Evolutionary conservation across 2,888 invertebrate genomes (phyloP), one percentile per base, ranked within the genome.

Genomic region (Rhimphoctona megacephalus): DNA sequence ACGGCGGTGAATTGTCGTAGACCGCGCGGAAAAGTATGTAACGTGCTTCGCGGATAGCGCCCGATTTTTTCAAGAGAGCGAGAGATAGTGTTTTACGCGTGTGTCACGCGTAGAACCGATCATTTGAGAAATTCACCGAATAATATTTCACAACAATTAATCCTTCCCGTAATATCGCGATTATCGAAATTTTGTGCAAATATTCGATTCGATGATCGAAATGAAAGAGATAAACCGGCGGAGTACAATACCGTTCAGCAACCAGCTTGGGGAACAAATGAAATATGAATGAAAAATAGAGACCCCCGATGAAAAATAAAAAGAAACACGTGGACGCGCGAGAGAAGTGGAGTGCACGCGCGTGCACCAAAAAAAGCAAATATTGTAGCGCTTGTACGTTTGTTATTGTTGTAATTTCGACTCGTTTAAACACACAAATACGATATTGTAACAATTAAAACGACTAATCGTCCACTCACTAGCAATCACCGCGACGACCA

Each of bases 331-430:
- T 61, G 30, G 17, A 61, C 61, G 61, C 61, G 30, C 61, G 30
- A 17, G 11, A 30, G 17, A 30, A 61, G n/a, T 30, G 30, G 57
- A 61, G 70, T 49, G 67, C 46, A 78, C 81, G 89, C 81, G 22
- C 70, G 78, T 72, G 88, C 88, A 76, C 88, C 85, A 39, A 61
- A 22, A 54, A 33, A 22, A 57, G 22, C 33, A 86, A 88, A 89
- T 88, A 90, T 85, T 90, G 88, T 90, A 90, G 86, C 87, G 90
- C 92, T 91, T 90, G 85, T 89, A 92, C 86, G 89, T 87, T 87
- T 79, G 88, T 91, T 90, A 90, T 80, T 86, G 89, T 89, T 83
- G 88, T 88, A 89, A 85, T 88, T 80, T 89, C 85, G 78, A 87
- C 83, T 90, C 81, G 85, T 88, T 80, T 61, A 85, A 89, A 89